Percentiles rank a stretch among this genome's conserved stretches.
phyloP scores from a whole-genome alignment of 1,140 invertebrate genomes.

The Bursaphelenchus mucronatus region DNA sequence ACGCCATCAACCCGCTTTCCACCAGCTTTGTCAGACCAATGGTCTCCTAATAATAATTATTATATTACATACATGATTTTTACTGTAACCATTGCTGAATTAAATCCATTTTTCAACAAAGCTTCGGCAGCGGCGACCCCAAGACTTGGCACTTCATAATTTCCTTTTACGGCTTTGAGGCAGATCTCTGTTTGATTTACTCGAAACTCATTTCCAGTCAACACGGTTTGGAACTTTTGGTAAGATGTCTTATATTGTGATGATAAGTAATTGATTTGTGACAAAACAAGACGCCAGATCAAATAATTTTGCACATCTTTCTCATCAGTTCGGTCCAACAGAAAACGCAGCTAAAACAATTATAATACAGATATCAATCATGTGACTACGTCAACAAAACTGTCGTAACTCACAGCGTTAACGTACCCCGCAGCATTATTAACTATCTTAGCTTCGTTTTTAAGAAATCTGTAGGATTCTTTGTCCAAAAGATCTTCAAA shows the following conservation, averaged over 20 bases:
- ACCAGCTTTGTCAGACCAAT: conserved; percentile 33
- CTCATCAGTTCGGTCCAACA: not conserved
- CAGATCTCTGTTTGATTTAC: too few species aligned
- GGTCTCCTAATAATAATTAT: conserved; percentile 17
- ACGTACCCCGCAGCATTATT: too few species aligned
- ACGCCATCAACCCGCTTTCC: conserved; percentile 26
- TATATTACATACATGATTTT: too few species aligned
- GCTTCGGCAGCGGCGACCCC: conserved; percentile 2
- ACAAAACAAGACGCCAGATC: conserved; percentile 14
- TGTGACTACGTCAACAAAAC: not conserved
- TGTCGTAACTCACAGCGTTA: not conserved
- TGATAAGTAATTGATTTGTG: not conserved
- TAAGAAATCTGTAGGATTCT: too few species aligned
- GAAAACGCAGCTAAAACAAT: not conserved
- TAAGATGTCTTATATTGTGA: not conserved
- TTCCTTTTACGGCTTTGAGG: conserved; percentile 7
- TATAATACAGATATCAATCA: not conserved
- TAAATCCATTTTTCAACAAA: conserved; percentile 12
- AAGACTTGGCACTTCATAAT: conserved; percentile 8
- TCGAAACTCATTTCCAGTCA: too few species aligned
- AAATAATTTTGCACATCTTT: conserved; percentile 4
- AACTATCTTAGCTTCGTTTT: too few species aligned
- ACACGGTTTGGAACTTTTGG: not conserved
- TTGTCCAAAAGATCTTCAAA: not conserved
- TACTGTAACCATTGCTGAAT: not conserved